Percentiles rank a stretch among this genome's conserved stretches.
These are phyloP conservation scores for Pseudotriccus pelzelni DNA, from an alignment of 2,797 vertebrate species.

Conservation along the genomic window DNA sequence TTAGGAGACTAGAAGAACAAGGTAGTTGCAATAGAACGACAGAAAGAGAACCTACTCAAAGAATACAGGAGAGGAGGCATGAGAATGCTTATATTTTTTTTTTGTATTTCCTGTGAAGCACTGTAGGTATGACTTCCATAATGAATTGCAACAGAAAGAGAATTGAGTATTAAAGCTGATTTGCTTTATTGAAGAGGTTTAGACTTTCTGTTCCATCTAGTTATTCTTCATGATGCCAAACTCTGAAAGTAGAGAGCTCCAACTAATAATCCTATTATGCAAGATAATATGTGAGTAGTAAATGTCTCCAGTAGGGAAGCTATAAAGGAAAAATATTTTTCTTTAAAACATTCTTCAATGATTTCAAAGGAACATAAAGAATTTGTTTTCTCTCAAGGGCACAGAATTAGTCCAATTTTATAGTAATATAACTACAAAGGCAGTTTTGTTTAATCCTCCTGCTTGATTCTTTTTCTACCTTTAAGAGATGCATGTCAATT, in stretches of 20 bases:
- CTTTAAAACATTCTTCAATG: background rate
- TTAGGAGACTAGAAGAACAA: background rate
- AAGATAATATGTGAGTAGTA: background rate
- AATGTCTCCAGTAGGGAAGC: background rate
- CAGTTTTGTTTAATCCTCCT: background rate
- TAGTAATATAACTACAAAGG: background rate
- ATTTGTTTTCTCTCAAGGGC: background rate
- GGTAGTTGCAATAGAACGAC: background rate
- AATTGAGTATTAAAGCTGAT: background rate
- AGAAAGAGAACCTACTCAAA: background rate
- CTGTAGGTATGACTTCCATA: background rate
- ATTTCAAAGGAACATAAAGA: background rate
- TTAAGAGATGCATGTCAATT: background rate
- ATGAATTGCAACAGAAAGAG: background rate
- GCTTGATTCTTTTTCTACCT: background rate
- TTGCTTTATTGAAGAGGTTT: background rate
- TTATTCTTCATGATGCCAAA: background rate
- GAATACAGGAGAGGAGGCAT: background rate
- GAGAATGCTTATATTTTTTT: background rate
- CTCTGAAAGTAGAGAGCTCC: background rate
- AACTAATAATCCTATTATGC: background rate
- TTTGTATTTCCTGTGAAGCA: background rate
- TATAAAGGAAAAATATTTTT: background rate
- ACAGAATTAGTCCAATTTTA: background rate
- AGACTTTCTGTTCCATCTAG: background rate